Conservation (phyloP, 2,888 invertebrate genomes). For the Synanthedon andrenaeformis region DNA sequence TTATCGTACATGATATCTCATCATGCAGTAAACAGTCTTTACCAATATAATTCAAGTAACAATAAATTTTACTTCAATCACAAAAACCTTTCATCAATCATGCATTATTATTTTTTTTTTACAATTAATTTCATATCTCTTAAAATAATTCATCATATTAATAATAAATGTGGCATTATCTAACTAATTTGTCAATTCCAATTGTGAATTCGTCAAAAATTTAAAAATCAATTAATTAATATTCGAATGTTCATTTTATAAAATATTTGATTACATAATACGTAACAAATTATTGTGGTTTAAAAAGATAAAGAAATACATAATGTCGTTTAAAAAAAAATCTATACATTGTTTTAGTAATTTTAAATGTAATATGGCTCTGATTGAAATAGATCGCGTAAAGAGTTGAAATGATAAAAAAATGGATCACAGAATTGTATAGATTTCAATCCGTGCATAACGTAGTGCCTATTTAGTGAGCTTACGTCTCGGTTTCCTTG, state of each 20-base stretch:
- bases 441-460: background rate
- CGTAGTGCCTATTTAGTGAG: background rate
- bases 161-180: no score
- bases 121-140: slow-evolving; percentile 3
- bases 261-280: no score
- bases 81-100: background rate
- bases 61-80: slow-evolving; percentile 8
- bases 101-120: slow-evolving; percentile 5
- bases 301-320: no score
- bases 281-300: no score
- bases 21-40: slow-evolving; percentile 16
- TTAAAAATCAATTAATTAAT: no score
- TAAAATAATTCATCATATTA: background rate
- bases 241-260: no score
- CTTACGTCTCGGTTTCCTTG: slow-evolving; percentile 87
- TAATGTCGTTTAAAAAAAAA: no score
- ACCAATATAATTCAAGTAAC: slow-evolving; percentile 12
- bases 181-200: no score
- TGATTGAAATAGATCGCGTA: background rate
- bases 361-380: no score
- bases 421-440: background rate
- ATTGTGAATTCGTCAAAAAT: no score
- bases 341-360: no score
- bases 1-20: no score
- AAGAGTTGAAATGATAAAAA: background rate